Evolutionary conservation across 2,888 invertebrate species (phyloP).

Genomic region (Diaperis boleti): DNA sequence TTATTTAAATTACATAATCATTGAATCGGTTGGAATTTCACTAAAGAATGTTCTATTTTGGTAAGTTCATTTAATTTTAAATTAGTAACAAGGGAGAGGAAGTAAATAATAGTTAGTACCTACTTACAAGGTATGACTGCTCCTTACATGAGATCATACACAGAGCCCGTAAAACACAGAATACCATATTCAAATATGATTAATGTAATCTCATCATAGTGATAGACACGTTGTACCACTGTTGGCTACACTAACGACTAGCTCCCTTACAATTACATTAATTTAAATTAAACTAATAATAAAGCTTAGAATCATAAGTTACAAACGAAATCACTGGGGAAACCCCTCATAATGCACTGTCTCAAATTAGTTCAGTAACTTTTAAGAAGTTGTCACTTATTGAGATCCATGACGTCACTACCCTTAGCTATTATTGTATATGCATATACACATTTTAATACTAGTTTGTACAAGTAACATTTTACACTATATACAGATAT

Average conservation of each 20-base stretch:
- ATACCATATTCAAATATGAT: constrained; percentile 51
- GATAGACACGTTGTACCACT: constrained; percentile 48
- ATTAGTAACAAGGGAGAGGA: constrained; percentile 37
- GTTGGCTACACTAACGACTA: constrained; percentile 57
- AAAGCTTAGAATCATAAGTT: constrained; percentile 56
- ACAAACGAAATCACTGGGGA: constrained; percentile 33
- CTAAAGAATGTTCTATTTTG: constrained; percentile 44
- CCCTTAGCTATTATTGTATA: constrained; percentile 13
- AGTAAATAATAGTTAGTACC: constrained; percentile 41
- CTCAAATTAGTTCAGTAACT: constrained; percentile 31
- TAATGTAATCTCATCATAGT: constrained; percentile 49
- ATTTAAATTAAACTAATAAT: constrained; percentile 61
- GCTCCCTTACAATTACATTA: constrained; percentile 57
- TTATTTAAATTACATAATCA: no score
- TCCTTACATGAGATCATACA: constrained; percentile 57
- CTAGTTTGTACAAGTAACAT: constrained; percentile 38
- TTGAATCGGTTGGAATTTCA: no score
- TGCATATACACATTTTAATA: constrained; percentile 31
- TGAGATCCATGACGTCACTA: constrained; percentile 24
- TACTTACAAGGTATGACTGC: constrained; percentile 58
- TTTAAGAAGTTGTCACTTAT: constrained; percentile 25
- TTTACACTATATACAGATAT: constrained; percentile 40
- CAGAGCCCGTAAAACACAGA: constrained; percentile 54
- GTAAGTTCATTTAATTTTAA: constrained; percentile 41
- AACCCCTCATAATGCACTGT: constrained; percentile 35